A percentile compares a stretch with the other conserved stretches of the same genome.
Evolutionary conservation across 1,140 invertebrate species (phyloP).

Genomic region (Diploscapter pachys): DNA sequence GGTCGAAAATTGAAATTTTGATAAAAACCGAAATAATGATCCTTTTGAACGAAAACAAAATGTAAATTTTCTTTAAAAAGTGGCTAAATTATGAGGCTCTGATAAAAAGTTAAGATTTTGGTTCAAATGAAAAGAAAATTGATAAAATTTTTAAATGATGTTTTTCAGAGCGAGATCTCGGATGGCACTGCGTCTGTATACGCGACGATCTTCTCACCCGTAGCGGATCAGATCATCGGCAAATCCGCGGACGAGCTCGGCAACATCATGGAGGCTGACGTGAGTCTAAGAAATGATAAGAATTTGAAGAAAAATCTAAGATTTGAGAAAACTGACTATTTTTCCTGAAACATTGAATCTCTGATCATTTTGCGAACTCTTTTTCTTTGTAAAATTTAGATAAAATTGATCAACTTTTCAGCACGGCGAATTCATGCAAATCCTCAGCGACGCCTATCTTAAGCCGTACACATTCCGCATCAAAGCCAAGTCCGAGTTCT

Average conservation of each 20-base stretch:
- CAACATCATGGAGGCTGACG: conserved; percentile 61
- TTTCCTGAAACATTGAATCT: too few relatives aligned
- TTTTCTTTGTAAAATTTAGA: not conserved
- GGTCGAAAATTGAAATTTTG: conserved; percentile 65
- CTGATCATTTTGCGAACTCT: too few relatives aligned
- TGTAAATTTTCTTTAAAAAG: too few relatives aligned
- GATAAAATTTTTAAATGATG: conserved; percentile 10
- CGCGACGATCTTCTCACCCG: conserved; percentile 83
- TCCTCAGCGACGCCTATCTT: conserved; percentile 74
- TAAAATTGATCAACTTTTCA: conserved; percentile 42
- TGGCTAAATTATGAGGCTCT: too few relatives aligned
- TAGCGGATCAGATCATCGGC: conserved; percentile 76
- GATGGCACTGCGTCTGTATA: conserved; percentile 79
- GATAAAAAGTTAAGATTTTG: too few relatives aligned
- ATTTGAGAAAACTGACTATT: too few relatives aligned
- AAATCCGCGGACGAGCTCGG: conserved; percentile 73
- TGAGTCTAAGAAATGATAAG: conserved; percentile 60
- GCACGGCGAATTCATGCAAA: conserved; percentile 62
- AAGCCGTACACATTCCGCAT: conserved; percentile 57
- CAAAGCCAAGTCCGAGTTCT: too few relatives aligned
- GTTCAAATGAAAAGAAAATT: too few relatives aligned
- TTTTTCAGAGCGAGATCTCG: conserved; percentile 70
- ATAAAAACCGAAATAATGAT: too few relatives aligned
- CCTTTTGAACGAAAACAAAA: too few relatives aligned
- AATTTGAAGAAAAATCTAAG: too few relatives aligned